Conservation (phyloP, 2,888 invertebrate species). For the Apomyelois bistriatella region DNA sequence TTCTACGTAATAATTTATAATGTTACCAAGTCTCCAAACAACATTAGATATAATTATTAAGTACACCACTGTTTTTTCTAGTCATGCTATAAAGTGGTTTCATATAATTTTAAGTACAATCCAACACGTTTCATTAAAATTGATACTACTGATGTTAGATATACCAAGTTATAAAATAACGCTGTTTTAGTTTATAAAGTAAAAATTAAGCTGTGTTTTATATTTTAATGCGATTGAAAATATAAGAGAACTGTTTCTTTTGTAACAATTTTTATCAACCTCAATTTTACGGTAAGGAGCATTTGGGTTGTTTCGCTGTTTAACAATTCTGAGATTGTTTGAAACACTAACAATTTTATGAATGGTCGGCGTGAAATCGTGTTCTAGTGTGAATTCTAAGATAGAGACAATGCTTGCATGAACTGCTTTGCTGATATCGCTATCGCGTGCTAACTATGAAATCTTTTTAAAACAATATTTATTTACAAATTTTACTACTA, state of each 20-base stretch:
- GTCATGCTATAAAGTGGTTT: no score
- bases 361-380: constrained; percentile 8
- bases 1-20: no score
- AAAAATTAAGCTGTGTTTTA: no score
- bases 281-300: constrained; percentile 7
- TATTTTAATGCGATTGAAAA: no score
- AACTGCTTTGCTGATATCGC: not conserved
- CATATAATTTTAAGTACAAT: no score
- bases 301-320: constrained; percentile 5
- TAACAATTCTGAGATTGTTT: constrained; percentile 1
- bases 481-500: not conserved
- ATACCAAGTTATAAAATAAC: no score
- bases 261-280: not conserved
- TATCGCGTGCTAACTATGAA: constrained; percentile 3
- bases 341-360: not conserved
- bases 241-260: not conserved
- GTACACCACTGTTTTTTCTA: no score
- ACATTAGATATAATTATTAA: no score
- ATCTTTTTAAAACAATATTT: not conserved
- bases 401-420: constrained; percentile 9
- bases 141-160: no score
- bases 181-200: no score
- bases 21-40: no score
- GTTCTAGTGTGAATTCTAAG: constrained; percentile 1
- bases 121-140: no score